These are phyloP conservation scores for Nephrotoma guestfalica DNA, from an alignment of 2,888 invertebrate genomes.

Conservation along the genomic window DNA sequence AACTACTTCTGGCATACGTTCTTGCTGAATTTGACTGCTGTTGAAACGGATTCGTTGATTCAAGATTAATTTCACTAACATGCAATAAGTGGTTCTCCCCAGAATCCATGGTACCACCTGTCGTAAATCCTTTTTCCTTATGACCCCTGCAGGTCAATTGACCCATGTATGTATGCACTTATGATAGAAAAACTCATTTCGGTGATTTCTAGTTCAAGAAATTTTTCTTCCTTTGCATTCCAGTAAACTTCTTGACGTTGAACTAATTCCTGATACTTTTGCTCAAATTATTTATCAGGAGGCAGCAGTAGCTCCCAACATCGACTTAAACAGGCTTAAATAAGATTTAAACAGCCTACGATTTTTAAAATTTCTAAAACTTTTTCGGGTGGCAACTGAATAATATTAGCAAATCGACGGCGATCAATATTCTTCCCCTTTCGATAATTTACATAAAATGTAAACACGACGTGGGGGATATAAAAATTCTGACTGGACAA, in stretches of 20 bases:
- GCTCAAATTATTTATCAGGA: constrained; percentile 55
- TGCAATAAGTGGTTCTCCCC: too few relatives aligned
- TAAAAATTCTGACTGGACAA: constrained; percentile 70
- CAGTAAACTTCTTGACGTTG: constrained; percentile 70
- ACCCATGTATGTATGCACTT: too few relatives aligned
- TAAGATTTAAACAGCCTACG: constrained; percentile 47
- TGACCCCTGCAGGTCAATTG: too few relatives aligned
- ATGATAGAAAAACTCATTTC: constrained; percentile 48
- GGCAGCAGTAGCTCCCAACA: constrained; percentile 71
- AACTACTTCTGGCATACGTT: too few relatives aligned
- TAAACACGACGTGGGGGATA: constrained; percentile 73
- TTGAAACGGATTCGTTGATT: too few relatives aligned
- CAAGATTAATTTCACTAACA: too few relatives aligned
- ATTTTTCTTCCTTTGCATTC: constrained; percentile 51
- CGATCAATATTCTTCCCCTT: constrained; percentile 59
- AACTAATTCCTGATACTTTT: constrained; percentile 63
- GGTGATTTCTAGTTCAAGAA: constrained; percentile 40
- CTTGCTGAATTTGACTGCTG: too few relatives aligned
- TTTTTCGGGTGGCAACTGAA: constrained; percentile 64
- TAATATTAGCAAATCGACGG: constrained; percentile 56
- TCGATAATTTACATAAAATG: constrained; percentile 71
- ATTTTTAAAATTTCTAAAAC: constrained; percentile 65
- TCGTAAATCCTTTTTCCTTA: too few relatives aligned
- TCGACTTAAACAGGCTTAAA: too few relatives aligned
- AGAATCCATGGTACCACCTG: too few relatives aligned